These are phyloP conservation scores for Propsilocerus akamusi DNA, from an alignment of 1,140 invertebrate species.

Conservation along the genomic window DNA sequence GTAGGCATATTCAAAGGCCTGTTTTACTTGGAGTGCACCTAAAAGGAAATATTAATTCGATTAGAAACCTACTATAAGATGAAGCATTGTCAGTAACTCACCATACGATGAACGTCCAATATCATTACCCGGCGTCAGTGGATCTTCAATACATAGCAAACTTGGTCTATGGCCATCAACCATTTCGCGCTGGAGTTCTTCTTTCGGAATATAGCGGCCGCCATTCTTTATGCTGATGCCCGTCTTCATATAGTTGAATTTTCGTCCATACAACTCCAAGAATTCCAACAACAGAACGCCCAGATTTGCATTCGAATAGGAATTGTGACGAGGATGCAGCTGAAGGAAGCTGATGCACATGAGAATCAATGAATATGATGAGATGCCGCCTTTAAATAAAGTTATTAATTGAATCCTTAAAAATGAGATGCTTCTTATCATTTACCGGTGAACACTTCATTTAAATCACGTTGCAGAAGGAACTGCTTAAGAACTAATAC, in stretches of 20 bases:
- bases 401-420: neutral
- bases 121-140: conserved; percentile 85
- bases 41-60: neutral
- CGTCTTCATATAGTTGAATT: conserved; percentile 92
- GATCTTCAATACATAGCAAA: conserved; percentile 92
- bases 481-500: conserved; percentile 97
- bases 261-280: conserved; percentile 90
- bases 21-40: conserved; percentile 61
- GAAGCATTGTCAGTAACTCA: too few species aligned
- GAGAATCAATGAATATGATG: conserved; percentile 94
- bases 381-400: conserved; percentile 61
- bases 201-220: conserved; percentile 86
- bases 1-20: conserved; percentile 92
- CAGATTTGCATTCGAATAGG: conserved; percentile 52
- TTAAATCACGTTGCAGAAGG: conserved; percentile 87
- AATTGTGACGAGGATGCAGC: conserved; percentile 37
- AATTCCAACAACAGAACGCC: conserved; percentile 93
- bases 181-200: conserved; percentile 83
- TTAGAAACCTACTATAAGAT: too few species aligned
- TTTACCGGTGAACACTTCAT: conserved; percentile 82
- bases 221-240: conserved; percentile 89
- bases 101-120: conserved; percentile 95
- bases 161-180: conserved; percentile 83
- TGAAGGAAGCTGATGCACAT: conserved; percentile 97
- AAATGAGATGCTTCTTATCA: neutral